phyloP scores from a whole-genome alignment of 2,113 vertebrate species.

The Pycnonotus jocosus region DNA sequence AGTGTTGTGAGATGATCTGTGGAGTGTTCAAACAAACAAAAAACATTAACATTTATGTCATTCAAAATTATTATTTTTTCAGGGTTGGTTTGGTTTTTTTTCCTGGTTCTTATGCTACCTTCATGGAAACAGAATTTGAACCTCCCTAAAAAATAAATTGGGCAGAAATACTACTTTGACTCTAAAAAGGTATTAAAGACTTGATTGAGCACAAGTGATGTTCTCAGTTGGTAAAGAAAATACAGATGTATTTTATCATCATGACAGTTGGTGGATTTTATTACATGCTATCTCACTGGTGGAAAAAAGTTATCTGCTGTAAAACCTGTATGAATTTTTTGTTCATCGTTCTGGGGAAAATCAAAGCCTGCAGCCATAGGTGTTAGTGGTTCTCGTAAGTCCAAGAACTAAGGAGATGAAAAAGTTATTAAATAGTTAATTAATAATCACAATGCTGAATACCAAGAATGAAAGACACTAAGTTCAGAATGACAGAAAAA shows the following conservation, averaged over 20 bases:
- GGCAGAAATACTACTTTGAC: background rate
- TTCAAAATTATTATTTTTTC: background rate
- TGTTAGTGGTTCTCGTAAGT: background rate
- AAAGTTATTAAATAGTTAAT: background rate
- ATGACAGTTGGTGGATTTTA: background rate
- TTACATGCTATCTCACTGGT: background rate
- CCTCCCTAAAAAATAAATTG: background rate
- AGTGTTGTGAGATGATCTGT: constrained; percentile 86
- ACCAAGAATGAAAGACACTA: background rate
- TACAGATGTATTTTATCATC: background rate
- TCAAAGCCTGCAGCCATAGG: background rate
- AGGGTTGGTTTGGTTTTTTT: background rate
- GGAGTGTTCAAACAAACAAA: background rate
- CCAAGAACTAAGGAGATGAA: background rate
- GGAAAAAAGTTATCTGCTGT: background rate
- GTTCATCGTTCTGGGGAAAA: background rate
- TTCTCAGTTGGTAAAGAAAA: background rate
- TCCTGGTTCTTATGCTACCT: background rate
- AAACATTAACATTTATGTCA: background rate
- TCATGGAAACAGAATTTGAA: background rate
- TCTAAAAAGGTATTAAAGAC: background rate
- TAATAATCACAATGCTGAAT: background rate
- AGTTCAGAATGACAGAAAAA: background rate
- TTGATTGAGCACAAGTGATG: background rate
- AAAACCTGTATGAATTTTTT: background rate